Evolutionary conservation across 2,888 invertebrate genomes (phyloP), one percentile per base, ranked within the genome.

Genomic region (Cheilosia variabilis): DNA sequence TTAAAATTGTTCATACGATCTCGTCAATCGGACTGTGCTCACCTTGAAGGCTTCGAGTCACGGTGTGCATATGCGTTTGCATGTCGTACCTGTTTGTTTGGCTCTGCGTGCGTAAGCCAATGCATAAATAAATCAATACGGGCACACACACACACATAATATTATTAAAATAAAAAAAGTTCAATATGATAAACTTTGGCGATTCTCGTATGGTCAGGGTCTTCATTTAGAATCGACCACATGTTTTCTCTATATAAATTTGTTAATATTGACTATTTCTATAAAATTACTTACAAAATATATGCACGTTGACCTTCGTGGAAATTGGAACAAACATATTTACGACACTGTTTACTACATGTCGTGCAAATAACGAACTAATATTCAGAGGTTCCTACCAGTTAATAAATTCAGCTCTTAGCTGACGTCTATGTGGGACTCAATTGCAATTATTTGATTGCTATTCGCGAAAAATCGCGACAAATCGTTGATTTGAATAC

Each of bases 141-240:
- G n/a, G n/a, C n/a, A n/a, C n/a, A 37, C 37, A 15, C 22, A 37
- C 27, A 41, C 19, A 17, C 27, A 53, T 9, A 6, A 53, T 9
- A 6, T 22, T 10, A 22, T 15, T 19, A n/a, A 52, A 19, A 15
- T 22, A 53, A 24, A n/a, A 62, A 37, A 58, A 22, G 24, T 17
- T 19, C 37, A 57, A 53, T 50, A 62, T 68, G 77, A 31, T 58
- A 73, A 66, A 73, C 71, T 76, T 34, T 76, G 71, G 47, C 60
- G 58, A 76, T 55, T 79, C 50, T 76, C 65, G 27, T 66, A 84
- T 84, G 84, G 84, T 84, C 84, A 84, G 84, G 79, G 79, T 60
- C 84, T 52, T 66, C 69, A 75, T 69, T 79, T 58, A 75, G 79
- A 84, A 75, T 76, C 58, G 73, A 43, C 53, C 79, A 63, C 34